Conservation (phyloP, 2,888 invertebrate genomes). For the Hyposoter dolosus region DNA sequence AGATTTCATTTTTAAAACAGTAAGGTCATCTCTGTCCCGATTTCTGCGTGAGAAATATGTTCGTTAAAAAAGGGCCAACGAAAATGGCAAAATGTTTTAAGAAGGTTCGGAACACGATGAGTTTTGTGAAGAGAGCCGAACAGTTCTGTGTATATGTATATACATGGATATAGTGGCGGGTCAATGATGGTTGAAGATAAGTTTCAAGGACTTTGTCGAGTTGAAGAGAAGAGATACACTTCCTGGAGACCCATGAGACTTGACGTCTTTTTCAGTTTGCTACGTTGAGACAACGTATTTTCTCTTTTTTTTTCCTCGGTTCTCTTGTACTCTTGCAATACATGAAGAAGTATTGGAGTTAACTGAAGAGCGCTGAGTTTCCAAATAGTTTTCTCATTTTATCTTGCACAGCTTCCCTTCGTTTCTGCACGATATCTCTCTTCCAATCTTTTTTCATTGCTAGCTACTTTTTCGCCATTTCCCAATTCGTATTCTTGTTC, state of each 20-base stretch:
- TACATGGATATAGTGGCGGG: conserved; percentile 8
- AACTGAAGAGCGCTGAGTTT: conserved; percentile 69
- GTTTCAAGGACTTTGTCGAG: conserved; percentile 54
- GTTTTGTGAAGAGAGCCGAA: conserved; percentile 28
- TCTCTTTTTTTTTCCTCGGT: conserved; percentile 17
- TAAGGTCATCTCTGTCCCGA: conserved; percentile 3
- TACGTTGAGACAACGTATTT: conserved; percentile 23
- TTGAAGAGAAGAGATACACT: conserved; percentile 31
- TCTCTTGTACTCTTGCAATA: conserved; percentile 35
- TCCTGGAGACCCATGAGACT: conserved; percentile 34
- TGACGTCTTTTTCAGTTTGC: conserved; percentile 63
- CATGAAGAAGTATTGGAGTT: conserved; percentile 44
- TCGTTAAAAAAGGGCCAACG: conserved; percentile 18
- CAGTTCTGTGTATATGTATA: conserved; percentile 26
- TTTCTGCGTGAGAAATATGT: not conserved
- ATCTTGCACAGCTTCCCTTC: conserved; percentile 20
- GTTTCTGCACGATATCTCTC: conserved; percentile 11
- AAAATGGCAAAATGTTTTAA: conserved; percentile 20
- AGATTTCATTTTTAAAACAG: not conserved
- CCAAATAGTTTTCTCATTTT: conserved; percentile 67
- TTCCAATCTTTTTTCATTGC: conserved; percentile 1
- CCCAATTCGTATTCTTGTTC: conserved; percentile 1
- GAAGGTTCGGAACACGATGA: conserved; percentile 33
- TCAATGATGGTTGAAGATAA: conserved; percentile 55
- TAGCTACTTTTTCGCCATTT: not conserved